Conservation (phyloP, 2,888 invertebrate genomes). For the Exephanes ischioxanthus region DNA sequence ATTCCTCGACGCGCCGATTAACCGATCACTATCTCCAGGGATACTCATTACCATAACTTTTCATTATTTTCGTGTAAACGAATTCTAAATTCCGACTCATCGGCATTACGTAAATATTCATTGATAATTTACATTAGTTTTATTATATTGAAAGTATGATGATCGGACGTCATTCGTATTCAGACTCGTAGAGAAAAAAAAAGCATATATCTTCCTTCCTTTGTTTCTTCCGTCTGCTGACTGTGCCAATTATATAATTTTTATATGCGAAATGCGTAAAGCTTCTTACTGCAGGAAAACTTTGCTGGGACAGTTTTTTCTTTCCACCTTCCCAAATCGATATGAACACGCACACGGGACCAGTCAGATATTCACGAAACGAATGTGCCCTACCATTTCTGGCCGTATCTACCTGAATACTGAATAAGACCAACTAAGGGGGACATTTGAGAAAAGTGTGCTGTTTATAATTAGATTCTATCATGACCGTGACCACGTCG, state of each 20-base stretch:
- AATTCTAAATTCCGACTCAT: constrained; percentile 45
- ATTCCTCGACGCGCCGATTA: constrained; percentile 64
- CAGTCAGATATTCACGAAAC: constrained; percentile 24
- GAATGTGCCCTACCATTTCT: constrained; percentile 40
- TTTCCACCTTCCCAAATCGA: not conserved
- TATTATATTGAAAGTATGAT: constrained; percentile 8
- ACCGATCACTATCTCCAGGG: constrained; percentile 70
- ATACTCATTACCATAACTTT: constrained; percentile 75
- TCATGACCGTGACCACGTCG: constrained; percentile 74
- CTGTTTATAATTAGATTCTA: constrained; percentile 76
- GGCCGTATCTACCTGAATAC: constrained; percentile 53
- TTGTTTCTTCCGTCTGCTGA: constrained; percentile 5
- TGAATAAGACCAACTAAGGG: constrained; percentile 63
- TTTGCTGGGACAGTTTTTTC: not conserved
- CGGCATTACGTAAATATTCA: constrained; percentile 62
- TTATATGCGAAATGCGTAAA: not conserved
- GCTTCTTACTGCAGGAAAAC: not conserved
- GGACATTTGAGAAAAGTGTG: constrained; percentile 70
- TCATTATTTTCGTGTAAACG: constrained; percentile 71
- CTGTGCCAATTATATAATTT: not conserved
- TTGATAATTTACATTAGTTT: constrained; percentile 51
- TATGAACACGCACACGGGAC: not conserved
- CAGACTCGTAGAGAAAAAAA: constrained; percentile 27
- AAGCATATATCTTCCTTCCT: not conserved
- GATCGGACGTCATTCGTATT: constrained; percentile 35